Evolutionary conservation across 2,113 vertebrate species (phyloP).

Genomic region (Micronisus gabar): DNA sequence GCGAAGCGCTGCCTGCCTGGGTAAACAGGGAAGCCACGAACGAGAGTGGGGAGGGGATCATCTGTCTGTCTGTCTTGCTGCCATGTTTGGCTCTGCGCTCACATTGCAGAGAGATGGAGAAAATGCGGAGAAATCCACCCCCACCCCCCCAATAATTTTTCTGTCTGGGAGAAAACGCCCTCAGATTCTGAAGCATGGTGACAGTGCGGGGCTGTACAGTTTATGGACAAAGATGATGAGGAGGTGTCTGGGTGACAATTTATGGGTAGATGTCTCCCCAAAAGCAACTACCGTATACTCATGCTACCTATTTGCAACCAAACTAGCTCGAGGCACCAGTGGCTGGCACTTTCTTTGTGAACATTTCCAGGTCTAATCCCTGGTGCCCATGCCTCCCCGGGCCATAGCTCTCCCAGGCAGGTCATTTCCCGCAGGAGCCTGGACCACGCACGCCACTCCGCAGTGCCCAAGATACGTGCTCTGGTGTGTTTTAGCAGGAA

Average conservation of each 20-base stretch:
- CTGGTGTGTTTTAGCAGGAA: not conserved
- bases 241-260: not conserved
- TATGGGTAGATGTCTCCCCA: not conserved
- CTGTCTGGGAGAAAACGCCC: not conserved
- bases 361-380: not conserved
- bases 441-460: fast-evolving
- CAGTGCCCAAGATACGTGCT: not conserved
- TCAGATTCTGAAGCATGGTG: not conserved
- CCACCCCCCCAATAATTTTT: fast-evolving
- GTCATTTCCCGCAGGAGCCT: not conserved
- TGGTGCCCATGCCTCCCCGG: not conserved
- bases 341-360: not conserved
- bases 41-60: not conserved
- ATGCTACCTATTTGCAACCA: not conserved
- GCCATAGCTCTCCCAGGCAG: not conserved
- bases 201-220: fast-evolving
- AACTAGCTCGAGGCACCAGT: fast-evolving
- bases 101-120: not conserved
- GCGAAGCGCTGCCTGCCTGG: not conserved
- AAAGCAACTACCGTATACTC: not conserved
- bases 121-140: not conserved
- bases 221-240: not conserved
- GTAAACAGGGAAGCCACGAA: not conserved
- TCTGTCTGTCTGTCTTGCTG: not conserved
- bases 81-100: not conserved